Evolutionary conservation across 2,888 invertebrate genomes (phyloP), one percentile per base, ranked within the genome.

Genomic region (Ectemnius cavifrons): DNA sequence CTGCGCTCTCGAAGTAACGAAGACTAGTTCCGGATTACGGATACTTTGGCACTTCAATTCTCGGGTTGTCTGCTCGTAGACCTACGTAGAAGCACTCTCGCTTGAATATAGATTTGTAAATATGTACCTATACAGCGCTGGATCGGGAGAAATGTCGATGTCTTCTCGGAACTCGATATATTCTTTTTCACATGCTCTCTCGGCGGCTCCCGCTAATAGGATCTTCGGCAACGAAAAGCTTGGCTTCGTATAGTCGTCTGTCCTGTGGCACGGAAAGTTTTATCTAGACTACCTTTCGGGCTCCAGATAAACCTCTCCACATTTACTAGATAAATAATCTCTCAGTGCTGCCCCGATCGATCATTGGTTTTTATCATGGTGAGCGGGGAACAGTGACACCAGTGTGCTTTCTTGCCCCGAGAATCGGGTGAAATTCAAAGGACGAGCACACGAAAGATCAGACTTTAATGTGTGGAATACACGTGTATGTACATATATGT

Each of bases 101-200:
- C 81, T 81, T 52, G 14, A 37, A 37, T 84, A 82, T 85, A 85
- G 84, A 86, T 82, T 85, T 83, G 81, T 85, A 82, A 77, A 84
- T 79, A 84, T 67, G 76, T 79, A 80, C 71, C 64, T 68, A 66
- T 46, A 23, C 3, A 72, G 45, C 37, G 11, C n/a, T 67, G 68
- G 49, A 66, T 71, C 68, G 66, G 77, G 64, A 47, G 77, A 77
- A 79, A 75, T 75, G 79, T 83, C 73, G 80, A 75, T 70, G 69
- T 79, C 67, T 37, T 70, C 71, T 56, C 18, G 52, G 47, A 63
- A 63, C 58, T 61, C 72, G 58, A 23, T 72, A 59, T 47, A 72
- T 74, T 70, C 70, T 71, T 63, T 74, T 67, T 67, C 46, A 23
- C 23, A 23, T 23, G 23, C 23, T 23, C 23, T 23, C 23, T 23